Base-by-base conservation (phyloP, 2,113 vertebrate genomes). In the Pseudorasbora parva region DNA sequence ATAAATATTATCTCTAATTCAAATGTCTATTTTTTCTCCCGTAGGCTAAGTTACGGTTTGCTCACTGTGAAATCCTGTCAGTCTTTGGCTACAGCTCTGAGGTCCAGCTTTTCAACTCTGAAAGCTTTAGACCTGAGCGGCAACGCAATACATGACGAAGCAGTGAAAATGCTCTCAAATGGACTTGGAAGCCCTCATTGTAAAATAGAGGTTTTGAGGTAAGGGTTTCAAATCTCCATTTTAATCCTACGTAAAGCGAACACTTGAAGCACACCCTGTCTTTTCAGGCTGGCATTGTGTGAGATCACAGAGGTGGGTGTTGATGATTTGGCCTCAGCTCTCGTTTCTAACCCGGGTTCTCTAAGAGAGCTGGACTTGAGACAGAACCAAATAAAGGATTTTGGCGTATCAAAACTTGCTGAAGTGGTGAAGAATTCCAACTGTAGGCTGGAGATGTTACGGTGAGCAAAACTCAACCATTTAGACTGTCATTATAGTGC, bases 281-380 rank as follows among this genome's bases (percentile, higher is more conserved):
- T 81, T 56, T 68, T 45, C 77, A 86, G 85, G n/a, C 33, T 86
- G 49, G 76, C 60, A 45, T 59, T 60, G 33, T 86, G 85, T 51
- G 68, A 25, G 3, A 80, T 86, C 77, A 84, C 85, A 30, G 76
- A 81, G 19, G 37, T 69, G 45, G 82, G 85, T 23, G 51, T 72
- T 76, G 21, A 14, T 81, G 64, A 72, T 76, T 69, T 86, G 82
- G 82, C 85, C 23, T 84, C 77, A 37, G 85, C 82, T 21, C 41
- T 86, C 25, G n/a, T 56, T 17, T 71, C 37, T 60, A 81, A 84
- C 33, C 78, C 85, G 8, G 25, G 10, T 81, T 15, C 51, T 15
- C 23, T 86, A 12, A 84, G 43, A 81, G 82, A 86, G 21, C 71
- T 86, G 60, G 81, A 86, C 21, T 78, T 86, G 77, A 86, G 82